These are phyloP conservation scores for Formica selysi DNA, from an alignment of 1,140 invertebrate genomes.

Conservation along the genomic window DNA sequence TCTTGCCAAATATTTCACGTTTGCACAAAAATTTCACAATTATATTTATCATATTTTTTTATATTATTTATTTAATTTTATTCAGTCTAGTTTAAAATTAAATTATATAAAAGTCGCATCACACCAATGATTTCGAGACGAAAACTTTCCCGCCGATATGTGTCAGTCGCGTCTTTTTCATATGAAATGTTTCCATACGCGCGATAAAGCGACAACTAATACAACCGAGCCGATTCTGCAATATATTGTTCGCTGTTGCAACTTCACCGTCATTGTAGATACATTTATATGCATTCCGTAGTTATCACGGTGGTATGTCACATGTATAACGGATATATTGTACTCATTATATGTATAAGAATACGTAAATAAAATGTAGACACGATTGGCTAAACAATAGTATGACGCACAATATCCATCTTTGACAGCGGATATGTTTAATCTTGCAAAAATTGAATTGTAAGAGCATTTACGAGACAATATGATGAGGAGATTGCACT, in stretches of 20 bases:
- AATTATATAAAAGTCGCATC: not conserved
- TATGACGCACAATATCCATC: conserved; percentile 10
- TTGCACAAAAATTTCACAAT: not conserved
- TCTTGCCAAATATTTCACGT: not conserved
- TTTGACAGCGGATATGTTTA: not conserved
- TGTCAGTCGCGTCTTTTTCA: conserved; percentile 29
- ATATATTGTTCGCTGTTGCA: conserved; percentile 46
- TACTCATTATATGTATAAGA: not conserved
- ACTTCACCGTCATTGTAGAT: conserved; percentile 51
- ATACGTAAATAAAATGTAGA: conserved; percentile 45
- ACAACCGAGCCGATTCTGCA: conserved; percentile 3
- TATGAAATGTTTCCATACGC: conserved; percentile 28
- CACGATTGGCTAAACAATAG: conserved; percentile 40
- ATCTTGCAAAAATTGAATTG: conserved; percentile 38
- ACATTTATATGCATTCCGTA: conserved; percentile 35
- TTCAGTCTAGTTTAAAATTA: not conserved
- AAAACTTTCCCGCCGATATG: conserved; percentile 6
- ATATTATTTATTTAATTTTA: not conserved
- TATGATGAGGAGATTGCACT: conserved; percentile 20
- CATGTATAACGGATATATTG: conserved; percentile 9
- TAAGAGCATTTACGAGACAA: conserved; percentile 25
- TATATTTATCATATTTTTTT: not conserved
- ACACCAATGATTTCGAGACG: not conserved
- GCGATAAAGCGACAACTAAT: conserved; percentile 45
- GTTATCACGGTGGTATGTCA: conserved; percentile 28